Base-by-base conservation (phyloP, 1,140 invertebrate genomes). In the Oryzaephilus surinamensis region DNA sequence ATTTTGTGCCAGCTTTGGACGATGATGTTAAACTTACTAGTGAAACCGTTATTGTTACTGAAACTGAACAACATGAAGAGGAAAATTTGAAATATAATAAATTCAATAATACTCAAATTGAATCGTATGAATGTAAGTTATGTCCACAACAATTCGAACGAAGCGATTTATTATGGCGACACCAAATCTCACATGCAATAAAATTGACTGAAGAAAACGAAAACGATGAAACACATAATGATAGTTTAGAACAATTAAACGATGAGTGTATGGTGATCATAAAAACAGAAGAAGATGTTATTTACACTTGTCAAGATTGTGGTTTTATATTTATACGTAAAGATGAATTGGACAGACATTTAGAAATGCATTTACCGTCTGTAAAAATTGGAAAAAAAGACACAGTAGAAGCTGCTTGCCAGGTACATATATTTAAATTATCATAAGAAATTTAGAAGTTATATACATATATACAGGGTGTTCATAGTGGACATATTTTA, bases 401-500 rank as follows among this genome's bases (percentile, higher is more conserved):
- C n/a, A n/a, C n/a, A n/a, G n/a, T n/a, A n/a, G n/a, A n/a, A n/a
- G n/a, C n/a, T n/a, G n/a, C n/a, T n/a, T n/a, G n/a, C n/a, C n/a
- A n/a, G n/a, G n/a, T n/a, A n/a, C n/a, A n/a, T n/a, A n/a, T n/a
- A n/a, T n/a, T n/a, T n/a, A n/a, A n/a, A n/a, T n/a, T n/a, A n/a
- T n/a, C n/a, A n/a, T n/a, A n/a, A n/a, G n/a, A n/a, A n/a, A n/a
- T n/a, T n/a, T n/a, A n/a, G n/a, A n/a, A n/a, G n/a, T n/a, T n/a
- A n/a, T n/a, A n/a, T 16, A 24, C 62, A 65, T 48, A 70, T 64
- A 55, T 50, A 55, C 16, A 66, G n/a, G 26, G 31, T 14, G n/a
- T n/a, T n/a, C n/a, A n/a, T n/a, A n/a, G n/a, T n/a, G n/a, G n/a
- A n/a, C n/a, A n/a, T n/a, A n/a, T n/a, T n/a, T n/a, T n/a, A n/a